These are phyloP conservation scores for Boulengeromyrus knoepffleri DNA, from an alignment of 2,113 vertebrate species.

Conservation along the genomic window DNA sequence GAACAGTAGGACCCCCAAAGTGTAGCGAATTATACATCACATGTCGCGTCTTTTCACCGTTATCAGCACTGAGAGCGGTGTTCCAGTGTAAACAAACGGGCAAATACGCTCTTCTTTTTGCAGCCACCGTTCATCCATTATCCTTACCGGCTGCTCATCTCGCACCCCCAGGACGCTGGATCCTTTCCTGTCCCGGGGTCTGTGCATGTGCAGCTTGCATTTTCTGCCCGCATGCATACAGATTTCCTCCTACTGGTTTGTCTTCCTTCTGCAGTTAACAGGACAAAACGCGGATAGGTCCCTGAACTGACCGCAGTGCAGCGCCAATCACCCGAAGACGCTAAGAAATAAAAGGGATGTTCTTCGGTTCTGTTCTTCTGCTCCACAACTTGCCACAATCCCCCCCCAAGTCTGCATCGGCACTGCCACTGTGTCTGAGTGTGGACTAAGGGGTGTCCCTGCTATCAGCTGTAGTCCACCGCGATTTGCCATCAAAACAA, in stretches of 20 bases:
- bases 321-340: neutral
- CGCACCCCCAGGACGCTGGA: neutral
- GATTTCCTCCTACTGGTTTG: neutral
- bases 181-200: neutral
- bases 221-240: neutral
- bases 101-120: neutral
- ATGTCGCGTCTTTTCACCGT: neutral
- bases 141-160: neutral
- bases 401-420: neutral
- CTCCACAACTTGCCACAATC: neutral
- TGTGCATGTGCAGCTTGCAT: neutral
- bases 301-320: neutral
- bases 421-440: neutral
- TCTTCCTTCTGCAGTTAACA: neutral
- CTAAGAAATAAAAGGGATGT: neutral
- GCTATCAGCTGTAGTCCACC: neutral
- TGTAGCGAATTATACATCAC: neutral
- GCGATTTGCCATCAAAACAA: neutral
- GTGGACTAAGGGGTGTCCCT: neutral
- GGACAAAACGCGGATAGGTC: neutral
- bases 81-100: neutral
- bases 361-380: neutral
- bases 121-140: neutral
- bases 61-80: neutral
- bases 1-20: neutral